Evolutionary conservation across 2,113 vertebrate genomes (phyloP).

Genomic region (Poicephalus gulielmi): DNA sequence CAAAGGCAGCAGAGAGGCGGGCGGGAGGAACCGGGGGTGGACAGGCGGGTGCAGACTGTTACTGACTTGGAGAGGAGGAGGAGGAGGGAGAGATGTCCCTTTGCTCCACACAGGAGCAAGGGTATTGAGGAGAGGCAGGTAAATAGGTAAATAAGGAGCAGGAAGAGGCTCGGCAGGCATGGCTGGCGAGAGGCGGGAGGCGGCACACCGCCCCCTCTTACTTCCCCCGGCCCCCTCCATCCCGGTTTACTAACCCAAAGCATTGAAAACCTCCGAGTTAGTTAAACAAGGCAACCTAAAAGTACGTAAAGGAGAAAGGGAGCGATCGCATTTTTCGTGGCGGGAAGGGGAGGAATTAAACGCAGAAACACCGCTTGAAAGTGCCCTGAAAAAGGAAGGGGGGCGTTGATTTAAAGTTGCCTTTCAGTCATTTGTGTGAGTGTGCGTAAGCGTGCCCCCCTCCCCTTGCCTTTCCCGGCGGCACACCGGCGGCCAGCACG

Average conservation of each 20-base stretch:
- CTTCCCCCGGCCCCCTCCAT: not conserved
- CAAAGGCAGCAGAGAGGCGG: not conserved
- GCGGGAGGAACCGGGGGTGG: not conserved
- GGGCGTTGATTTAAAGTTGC: conserved; percentile 70
- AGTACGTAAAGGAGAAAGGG: not conserved
- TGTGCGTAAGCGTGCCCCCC: not conserved
- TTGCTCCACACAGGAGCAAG: not conserved
- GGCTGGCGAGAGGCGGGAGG: not conserved
- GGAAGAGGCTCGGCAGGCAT: not conserved
- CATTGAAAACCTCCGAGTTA: not conserved
- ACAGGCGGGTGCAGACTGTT: not conserved
- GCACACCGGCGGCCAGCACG: conserved; percentile 37
- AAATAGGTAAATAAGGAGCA: not conserved
- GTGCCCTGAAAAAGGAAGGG: conserved; percentile 21
- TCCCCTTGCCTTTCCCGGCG: not conserved
- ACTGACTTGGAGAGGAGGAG: not conserved
- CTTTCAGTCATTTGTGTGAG: conserved; percentile 56
- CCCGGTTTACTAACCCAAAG: not conserved
- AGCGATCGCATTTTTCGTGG: not conserved
- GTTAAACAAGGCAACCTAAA: conserved; percentile 38
- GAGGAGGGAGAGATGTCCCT: not conserved
- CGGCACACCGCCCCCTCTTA: not conserved
- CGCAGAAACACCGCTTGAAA: conserved; percentile 14
- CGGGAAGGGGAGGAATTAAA: conserved; percentile 52
- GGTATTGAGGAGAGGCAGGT: not conserved